Percentiles rank a stretch among this genome's conserved stretches.
phyloP scores from a whole-genome alignment of 23 tunicate genomes.

The Ciona savignyi region DNA sequence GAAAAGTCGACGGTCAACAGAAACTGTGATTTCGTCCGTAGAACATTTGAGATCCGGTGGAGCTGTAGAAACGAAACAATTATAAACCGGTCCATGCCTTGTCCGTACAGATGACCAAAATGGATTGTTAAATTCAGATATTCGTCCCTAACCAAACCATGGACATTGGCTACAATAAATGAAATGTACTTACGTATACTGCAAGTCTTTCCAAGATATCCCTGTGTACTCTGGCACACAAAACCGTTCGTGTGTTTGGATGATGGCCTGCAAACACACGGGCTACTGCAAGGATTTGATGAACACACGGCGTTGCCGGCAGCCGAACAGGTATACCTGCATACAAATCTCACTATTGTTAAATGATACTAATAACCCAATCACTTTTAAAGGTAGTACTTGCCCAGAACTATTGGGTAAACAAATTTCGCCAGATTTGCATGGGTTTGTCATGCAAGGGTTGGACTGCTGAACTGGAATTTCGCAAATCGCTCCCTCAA shows the following conservation, averaged over 20 bases:
- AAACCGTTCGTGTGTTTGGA: slow-evolving; percentile 12
- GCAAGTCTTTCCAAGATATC: slow-evolving; percentile 14
- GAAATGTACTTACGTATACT: slow-evolving; percentile 10
- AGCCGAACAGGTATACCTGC: no score
- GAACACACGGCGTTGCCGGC: slow-evolving; percentile 1
- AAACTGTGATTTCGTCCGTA: background rate
- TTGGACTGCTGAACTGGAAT: no score
- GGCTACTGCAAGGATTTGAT: slow-evolving; percentile 5
- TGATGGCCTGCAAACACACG: slow-evolving; percentile 8
- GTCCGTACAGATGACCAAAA: no score
- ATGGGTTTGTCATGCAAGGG: background rate
- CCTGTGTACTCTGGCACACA: slow-evolving; percentile 9
- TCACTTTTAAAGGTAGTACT: no score
- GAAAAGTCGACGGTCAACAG: background rate
- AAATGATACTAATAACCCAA: no score
- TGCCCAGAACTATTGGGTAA: no score
- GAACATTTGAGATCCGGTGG: background rate
- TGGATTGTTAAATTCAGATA: no score
- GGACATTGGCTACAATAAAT: no score
- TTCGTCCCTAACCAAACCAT: no score
- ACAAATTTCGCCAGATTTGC: background rate
- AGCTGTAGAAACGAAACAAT: slow-evolving; percentile 1
- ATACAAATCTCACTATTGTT: no score
- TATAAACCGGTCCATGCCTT: no score
- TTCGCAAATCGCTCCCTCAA: no score